Base-by-base conservation (phyloP, 2,888 invertebrate species). In the Rapana venosa region DNA sequence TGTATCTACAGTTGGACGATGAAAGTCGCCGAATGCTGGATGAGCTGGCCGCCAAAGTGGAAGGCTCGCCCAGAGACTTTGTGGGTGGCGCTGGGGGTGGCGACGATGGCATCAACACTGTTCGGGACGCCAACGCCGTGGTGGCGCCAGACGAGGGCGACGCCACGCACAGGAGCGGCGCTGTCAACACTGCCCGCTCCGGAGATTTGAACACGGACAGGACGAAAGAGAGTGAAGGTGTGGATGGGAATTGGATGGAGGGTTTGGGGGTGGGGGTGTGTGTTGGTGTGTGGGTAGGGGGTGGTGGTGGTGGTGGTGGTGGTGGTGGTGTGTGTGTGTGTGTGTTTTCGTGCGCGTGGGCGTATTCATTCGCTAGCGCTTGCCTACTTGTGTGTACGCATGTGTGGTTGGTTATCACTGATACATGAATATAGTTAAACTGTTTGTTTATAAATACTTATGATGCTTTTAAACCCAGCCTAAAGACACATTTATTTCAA, bases 21-120 rank as follows among this genome's bases (percentile, higher is more conserved):
- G 89, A 87, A 66, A 87, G 84, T 30, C 66, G 66, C 15, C 66
- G 84, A 30, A 30, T 87, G 87, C 30, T 90, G 47, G 36, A 83
- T n/a, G 89, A 90, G 35, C 30, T 89, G 0, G 66, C 90, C 4
- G 61, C 87, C 15, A 89, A 87, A 15, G 87, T 90, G 36, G 89
- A 90, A 77, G 90, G 26, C 13, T 8, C 22, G 26, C 26, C 22
- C 84, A 79, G 26, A 11, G 84, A 77, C n/a, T 13, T 5, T 11
- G 32, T 11, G 30, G 30, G 30, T 30, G 30, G 77, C 77, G 30
- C 77, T 22, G 61, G 20, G 20, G 30, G 32, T 32, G 35, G 30
- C 26, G 70, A 61, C 58, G 79, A 81, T 8, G 81, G 81, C 1
- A 36, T 17, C 20, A 13, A 20, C 36, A 81, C 47, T 15, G 85